A percentile compares a stretch with the other conserved stretches of the same genome.
Evolutionary conservation across 2,797 vertebrate species (phyloP).

Genomic region (Enteromius fasciolatus): DNA sequence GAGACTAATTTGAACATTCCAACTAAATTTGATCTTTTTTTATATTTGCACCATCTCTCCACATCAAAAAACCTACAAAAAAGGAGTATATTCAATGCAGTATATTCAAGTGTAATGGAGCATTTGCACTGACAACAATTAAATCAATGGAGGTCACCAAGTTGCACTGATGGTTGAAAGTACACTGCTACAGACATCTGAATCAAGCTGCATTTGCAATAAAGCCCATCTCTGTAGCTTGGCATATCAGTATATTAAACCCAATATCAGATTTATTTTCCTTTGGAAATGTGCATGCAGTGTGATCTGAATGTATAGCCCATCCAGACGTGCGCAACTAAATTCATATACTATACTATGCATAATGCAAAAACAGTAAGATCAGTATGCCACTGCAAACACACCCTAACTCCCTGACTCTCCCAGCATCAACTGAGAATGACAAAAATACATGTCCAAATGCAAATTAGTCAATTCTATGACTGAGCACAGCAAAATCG

Average conservation of each 20-base stretch:
- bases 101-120: slow-evolving; percentile 15
- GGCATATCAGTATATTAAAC: not conserved
- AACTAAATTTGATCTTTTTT: not conserved
- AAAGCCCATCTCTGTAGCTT: not conserved
- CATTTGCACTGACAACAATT: not conserved
- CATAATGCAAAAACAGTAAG: not conserved
- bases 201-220: not conserved
- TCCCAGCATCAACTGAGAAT: not conserved
- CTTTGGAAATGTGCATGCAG: not conserved
- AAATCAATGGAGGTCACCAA: not conserved
- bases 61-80: slow-evolving; percentile 52
- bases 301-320: not conserved
- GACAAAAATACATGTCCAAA: slow-evolving; percentile 11
- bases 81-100: slow-evolving; percentile 3
- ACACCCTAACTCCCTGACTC: slow-evolving; percentile 2
- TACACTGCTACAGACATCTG: not conserved
- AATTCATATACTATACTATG: not conserved
- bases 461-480: slow-evolving; percentile 19
- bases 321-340: not conserved
- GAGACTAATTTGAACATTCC: too few species aligned
- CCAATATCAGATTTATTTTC: not conserved
- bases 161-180: slow-evolving; percentile 1
- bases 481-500: not conserved
- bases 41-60: slow-evolving; percentile 37
- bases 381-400: not conserved